These are phyloP conservation scores for Cynopterus brachyotis DNA, from an alignment of 2,113 vertebrate species.

Conservation along the genomic window DNA sequence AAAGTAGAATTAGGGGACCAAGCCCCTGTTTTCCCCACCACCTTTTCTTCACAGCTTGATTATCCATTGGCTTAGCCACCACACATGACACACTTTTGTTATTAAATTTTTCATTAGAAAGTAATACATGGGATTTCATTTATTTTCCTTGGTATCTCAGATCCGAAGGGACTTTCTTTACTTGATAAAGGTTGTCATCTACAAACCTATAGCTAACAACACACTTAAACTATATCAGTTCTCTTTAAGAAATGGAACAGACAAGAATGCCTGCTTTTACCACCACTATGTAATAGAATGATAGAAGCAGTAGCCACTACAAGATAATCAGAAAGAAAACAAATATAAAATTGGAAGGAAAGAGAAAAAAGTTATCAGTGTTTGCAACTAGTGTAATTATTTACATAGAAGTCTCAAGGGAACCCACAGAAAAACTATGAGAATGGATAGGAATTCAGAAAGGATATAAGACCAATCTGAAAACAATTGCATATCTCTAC, in stretches of 20 bases:
- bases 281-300: background rate
- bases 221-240: background rate
- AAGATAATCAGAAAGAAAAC: background rate
- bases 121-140: background rate
- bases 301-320: background rate
- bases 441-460: background rate
- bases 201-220: background rate
- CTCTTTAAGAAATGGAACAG: background rate
- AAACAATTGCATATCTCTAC: background rate
- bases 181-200: background rate
- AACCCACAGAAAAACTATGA: background rate
- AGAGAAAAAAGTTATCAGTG: background rate
- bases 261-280: background rate
- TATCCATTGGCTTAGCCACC: background rate
- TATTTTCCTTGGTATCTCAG: background rate
- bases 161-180: background rate
- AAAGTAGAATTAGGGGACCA: background rate
- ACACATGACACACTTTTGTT: background rate
- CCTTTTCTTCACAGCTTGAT: background rate
- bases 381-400: background rate
- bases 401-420: background rate
- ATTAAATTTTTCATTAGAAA: background rate
- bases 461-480: background rate
- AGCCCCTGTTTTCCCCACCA: too few species aligned
- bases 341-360: background rate